These are phyloP conservation scores for Piprites chloris DNA, from an alignment of 2,113 vertebrate genomes.

Conservation along the genomic window DNA sequence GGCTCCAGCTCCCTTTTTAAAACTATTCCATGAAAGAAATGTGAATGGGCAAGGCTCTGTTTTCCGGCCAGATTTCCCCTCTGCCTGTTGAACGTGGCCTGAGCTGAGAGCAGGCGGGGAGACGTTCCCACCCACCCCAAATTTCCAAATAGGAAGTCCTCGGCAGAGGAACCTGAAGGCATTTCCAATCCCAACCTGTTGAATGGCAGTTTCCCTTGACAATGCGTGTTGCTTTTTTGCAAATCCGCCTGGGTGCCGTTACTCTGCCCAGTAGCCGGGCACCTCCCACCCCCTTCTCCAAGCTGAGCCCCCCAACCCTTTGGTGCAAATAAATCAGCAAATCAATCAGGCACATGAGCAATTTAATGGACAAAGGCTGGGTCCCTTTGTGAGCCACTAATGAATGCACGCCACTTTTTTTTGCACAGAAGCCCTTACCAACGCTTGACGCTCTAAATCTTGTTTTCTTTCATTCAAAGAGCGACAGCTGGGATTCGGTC, in stretches of 20 bases:
- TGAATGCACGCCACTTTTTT: constrained; percentile 84
- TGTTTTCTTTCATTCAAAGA: constrained; percentile 93
- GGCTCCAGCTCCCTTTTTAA: constrained; percentile 53
- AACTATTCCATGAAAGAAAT: constrained; percentile 69
- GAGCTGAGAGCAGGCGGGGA: constrained; percentile 28
- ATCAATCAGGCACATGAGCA: constrained; percentile 78
- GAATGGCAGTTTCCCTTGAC: constrained; percentile 75
- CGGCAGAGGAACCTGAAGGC: constrained; percentile 10
- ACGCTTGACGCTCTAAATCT: constrained; percentile 91
- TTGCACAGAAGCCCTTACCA: constrained; percentile 79
- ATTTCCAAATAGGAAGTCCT: constrained; percentile 52
- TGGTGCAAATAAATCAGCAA: constrained; percentile 71
- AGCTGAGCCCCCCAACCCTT: constrained; percentile 43
- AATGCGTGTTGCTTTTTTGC: constrained; percentile 63
- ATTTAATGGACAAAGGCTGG: constrained; percentile 76
- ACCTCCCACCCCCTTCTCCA: constrained; percentile 50
- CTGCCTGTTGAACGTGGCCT: constrained; percentile 36
- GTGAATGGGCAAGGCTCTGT: constrained; percentile 62
- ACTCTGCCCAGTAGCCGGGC: constrained; percentile 48
- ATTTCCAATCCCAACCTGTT: constrained; percentile 79
- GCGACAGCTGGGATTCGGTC: constrained; percentile 97
- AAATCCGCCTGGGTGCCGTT: constrained; percentile 42
- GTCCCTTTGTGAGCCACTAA: constrained; percentile 77
- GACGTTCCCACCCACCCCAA: constrained; percentile 45
- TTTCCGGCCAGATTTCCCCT: constrained; percentile 68